Percentiles rank a stretch among this genome's conserved stretches.
phyloP scores from a whole-genome alignment of 2,113 vertebrate species.

The Neodon shergylaensis region DNA sequence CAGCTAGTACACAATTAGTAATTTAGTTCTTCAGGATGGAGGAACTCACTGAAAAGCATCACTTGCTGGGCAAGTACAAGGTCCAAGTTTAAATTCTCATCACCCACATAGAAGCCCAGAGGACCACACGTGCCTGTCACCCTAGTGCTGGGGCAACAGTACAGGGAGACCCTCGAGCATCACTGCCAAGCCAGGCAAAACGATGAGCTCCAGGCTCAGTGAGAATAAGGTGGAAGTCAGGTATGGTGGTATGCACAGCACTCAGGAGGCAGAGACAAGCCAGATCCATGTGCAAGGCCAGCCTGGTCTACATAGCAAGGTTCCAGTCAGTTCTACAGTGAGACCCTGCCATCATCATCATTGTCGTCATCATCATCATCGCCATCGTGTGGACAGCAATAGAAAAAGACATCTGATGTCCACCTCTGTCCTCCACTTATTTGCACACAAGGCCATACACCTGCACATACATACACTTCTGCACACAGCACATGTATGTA shows the following conservation, averaged over 20 bases:
- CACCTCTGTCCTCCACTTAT: not conserved
- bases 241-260: not conserved
- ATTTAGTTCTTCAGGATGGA: not conserved
- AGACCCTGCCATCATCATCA: not conserved
- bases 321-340: not conserved
- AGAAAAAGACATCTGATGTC: not conserved
- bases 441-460: not conserved
- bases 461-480: not conserved
- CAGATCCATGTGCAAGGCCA: not conserved
- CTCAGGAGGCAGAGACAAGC: not conserved
- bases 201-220: not conserved
- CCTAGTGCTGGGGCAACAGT: not conserved
- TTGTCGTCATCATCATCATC: not conserved
- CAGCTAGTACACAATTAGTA: not conserved
- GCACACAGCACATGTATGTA: not conserved
- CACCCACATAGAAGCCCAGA: not conserved
- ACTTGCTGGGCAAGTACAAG: no score
- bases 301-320: not conserved
- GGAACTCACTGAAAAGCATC: not conserved
- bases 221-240: not conserved
- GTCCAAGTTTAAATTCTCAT: no score
- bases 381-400: not conserved
- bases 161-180: not conserved
- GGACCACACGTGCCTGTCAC: no score
- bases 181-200: not conserved